Percentiles rank a stretch among this genome's conserved stretches.
These are phyloP conservation scores for Limanda limanda DNA, from an alignment of 2,113 vertebrate genomes.

Conservation along the genomic window DNA sequence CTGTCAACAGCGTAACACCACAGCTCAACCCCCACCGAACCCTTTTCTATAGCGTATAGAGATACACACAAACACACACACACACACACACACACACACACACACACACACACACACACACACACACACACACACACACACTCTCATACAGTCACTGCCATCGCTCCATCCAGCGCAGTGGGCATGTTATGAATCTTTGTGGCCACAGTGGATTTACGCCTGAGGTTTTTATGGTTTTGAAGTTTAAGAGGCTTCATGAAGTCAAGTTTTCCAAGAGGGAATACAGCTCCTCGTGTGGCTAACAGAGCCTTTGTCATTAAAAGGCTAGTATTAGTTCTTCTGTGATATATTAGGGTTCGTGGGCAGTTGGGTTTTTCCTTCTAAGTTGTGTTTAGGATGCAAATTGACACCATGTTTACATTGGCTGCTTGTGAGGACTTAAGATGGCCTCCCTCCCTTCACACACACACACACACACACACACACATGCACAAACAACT, in stretches of 20 bases:
- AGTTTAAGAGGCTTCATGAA: conserved; percentile 59
- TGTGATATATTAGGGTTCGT: conserved; percentile 31
- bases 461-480: conserved; percentile 22
- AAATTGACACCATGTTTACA: conserved; percentile 72
- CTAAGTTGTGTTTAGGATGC: conserved; percentile 50
- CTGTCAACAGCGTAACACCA: conserved; percentile 58
- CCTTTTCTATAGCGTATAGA: conserved; percentile 4
- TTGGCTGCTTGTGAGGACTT: conserved; percentile 64
- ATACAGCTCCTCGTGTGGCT: conserved; percentile 53
- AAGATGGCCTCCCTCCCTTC: conserved; percentile 69
- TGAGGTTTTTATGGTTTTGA: conserved; percentile 51
- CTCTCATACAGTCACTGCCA: conserved; percentile 11
- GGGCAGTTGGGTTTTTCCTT: conserved; percentile 30
- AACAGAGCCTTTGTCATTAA: conserved; percentile 50
- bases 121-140: neutral
- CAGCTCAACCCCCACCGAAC: conserved; percentile 32
- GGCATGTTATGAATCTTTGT: conserved; percentile 50
- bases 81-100: neutral
- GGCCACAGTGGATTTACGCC: conserved; percentile 46
- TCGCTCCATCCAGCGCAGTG: conserved; percentile 26
- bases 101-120: neutral
- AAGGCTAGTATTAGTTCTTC: conserved; percentile 37
- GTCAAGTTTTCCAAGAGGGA: conserved; percentile 51
- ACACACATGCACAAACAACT: conserved; percentile 30
- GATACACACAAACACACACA: neutral